Evolutionary conservation across 2,797 vertebrate species (phyloP), one percentile per base, ranked within the genome.

Genomic region (Parotocinclus haroldoi): DNA sequence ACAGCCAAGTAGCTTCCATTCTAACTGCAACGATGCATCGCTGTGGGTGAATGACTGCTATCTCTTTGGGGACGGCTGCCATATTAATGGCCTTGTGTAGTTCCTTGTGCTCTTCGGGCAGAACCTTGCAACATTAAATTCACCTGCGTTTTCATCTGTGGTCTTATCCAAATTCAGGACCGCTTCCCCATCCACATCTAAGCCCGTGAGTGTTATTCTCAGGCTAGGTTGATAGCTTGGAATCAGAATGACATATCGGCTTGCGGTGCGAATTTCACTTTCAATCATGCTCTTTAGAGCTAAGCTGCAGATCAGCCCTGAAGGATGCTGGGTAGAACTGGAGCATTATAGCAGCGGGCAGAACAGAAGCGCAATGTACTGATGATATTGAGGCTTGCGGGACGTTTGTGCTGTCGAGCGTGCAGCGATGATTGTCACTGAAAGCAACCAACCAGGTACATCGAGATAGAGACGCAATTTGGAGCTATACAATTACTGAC

Each of bases 61-160:
- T 44, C 40, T 50, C 50, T 66, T 1, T 14, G 39, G 17, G 12
- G 16, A 50, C 50, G 68, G 70, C 60, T 70, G 66, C 58, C 36
- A 44, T 48, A 49, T 64, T 78, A 80, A 80, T 71, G 69, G 53
- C 44, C 62, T 78, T 80, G 60, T 68, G 68, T 71, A 72, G 60
- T 66, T 62, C 60, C 58, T 55, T 49, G 36, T 48, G 53, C 58
- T 40, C 58, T 42, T 8, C 11, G 10, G 70, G 38, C 19, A 37
- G 16, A 51, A 53, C 56, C 65, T 66, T 50, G 61, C 74, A 68
- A 63, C 60, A 51, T 60, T 48, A 51, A 59, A 65, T 45, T 57
- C 58, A 46, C 27, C 18, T 42, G 12, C 40, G 14, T 50, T n/a
- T 27, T 38, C 9, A n/a, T 56, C 14, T 36, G 59, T 69, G 63